phyloP scores from a whole-genome alignment of 2,888 invertebrate species.

The Apodemia mormo region DNA sequence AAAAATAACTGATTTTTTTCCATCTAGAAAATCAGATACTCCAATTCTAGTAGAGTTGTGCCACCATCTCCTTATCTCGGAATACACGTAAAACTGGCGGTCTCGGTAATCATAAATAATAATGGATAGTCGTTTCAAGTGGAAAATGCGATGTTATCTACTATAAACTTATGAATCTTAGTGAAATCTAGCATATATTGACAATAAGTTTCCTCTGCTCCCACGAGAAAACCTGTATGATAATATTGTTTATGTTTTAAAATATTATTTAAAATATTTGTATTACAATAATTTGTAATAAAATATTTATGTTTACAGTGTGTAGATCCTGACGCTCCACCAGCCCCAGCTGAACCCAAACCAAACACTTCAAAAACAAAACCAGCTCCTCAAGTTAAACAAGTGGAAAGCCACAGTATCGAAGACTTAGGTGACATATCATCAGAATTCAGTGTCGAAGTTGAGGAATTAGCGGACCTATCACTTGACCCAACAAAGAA shows the following conservation, averaged over 20 bases:
- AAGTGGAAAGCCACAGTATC: slow-evolving; percentile 66
- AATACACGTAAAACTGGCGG: no score
- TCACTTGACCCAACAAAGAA: slow-evolving; percentile 62
- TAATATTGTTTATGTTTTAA: neutral
- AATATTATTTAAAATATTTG: no score
- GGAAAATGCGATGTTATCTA: no score
- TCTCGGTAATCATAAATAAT: no score
- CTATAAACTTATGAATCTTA: no score
- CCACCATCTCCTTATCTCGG: no score
- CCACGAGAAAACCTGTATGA: neutral
- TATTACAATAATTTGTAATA: no score
- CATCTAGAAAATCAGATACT: no score
- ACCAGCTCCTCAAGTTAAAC: slow-evolving; percentile 56
- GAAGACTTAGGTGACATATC: slow-evolving; percentile 76
- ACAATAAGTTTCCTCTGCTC: neutral
- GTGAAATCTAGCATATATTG: no score
- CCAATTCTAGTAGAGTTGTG: no score
- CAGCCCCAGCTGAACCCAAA: slow-evolving; percentile 60
- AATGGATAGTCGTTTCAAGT: no score
- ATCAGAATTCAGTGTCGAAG: slow-evolving; percentile 76
- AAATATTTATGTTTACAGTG: slow-evolving; percentile 55
- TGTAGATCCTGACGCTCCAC: slow-evolving; percentile 67
- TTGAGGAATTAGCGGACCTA: slow-evolving; percentile 62
- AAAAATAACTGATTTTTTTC: no score
- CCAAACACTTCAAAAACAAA: slow-evolving; percentile 65